These are phyloP conservation scores for Gymnarchus niloticus DNA, from an alignment of 2,113 vertebrate genomes.

Conservation along the genomic window DNA sequence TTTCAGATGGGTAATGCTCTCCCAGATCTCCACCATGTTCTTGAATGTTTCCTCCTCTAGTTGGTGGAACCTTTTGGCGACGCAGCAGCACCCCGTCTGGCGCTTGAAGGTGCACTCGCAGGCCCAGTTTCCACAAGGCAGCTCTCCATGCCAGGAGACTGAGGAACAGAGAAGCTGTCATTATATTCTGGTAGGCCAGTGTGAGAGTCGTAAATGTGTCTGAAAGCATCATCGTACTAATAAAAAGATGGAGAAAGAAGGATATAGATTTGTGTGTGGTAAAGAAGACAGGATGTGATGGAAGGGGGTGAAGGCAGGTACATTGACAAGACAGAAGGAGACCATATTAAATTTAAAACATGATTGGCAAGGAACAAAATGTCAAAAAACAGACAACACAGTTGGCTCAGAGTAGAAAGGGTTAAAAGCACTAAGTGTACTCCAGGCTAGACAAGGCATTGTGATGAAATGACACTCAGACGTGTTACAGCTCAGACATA, in stretches of 20 bases:
- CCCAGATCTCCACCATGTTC: conserved; percentile 34
- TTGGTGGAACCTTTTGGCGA: conserved; percentile 32
- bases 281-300: neutral
- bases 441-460: neutral
- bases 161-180: neutral
- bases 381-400: neutral
- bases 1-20: conserved; percentile 29
- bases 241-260: neutral
- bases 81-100: conserved; percentile 61
- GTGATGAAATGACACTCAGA: neutral
- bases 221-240: neutral
- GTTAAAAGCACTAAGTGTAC: neutral
- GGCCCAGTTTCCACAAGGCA: conserved; percentile 51
- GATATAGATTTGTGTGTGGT: neutral
- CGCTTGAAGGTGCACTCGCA: conserved; percentile 52
- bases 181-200: no score
- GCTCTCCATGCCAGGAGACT: conserved; percentile 28
- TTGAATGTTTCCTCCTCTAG: conserved; percentile 40
- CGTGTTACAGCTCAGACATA: neutral
- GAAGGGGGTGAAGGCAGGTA: neutral
- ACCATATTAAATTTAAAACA: neutral
- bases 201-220: neutral
- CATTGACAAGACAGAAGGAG: neutral
- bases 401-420: neutral
- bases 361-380: neutral